Conservation (phyloP, 2,888 invertebrate species). For the Eretmocerus hayati region DNA sequence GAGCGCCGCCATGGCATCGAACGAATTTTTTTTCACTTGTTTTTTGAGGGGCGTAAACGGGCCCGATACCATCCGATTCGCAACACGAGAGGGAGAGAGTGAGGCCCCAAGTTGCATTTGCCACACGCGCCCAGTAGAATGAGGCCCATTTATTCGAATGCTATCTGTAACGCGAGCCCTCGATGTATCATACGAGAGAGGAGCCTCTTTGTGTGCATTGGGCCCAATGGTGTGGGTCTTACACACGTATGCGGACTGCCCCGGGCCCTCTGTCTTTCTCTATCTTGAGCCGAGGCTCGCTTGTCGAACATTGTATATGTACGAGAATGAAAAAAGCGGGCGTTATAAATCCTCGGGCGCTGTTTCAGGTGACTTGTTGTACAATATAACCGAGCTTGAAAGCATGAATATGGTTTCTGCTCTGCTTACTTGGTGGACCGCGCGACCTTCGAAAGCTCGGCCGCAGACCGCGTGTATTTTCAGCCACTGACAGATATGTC, state of each 20-base stretch:
- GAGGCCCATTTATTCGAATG: constrained; percentile 11
- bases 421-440: neutral
- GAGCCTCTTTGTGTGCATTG: no score
- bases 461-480: neutral
- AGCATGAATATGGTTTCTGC: neutral
- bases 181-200: constrained; percentile 6
- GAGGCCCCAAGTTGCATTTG: no score
- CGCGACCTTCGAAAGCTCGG: no score
- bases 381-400: constrained; percentile 7
- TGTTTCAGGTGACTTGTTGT: constrained; percentile 15
- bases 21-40: neutral
- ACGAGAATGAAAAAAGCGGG: constrained; percentile 2
- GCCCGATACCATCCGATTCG: no score
- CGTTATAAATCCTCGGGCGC: constrained; percentile 18
- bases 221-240: no score
- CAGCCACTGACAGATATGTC: no score
- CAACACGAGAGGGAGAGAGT: no score
- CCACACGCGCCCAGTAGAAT: neutral
- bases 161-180: neutral
- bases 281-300: neutral
- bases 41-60: no score
- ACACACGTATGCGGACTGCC: neutral
- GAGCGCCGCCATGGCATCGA: neutral
- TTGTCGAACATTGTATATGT: constrained; percentile 19
- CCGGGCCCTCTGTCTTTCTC: neutral